Evolutionary conservation across 1,140 invertebrate species (phyloP).

Genomic region (Cardiocondyla obscurior): DNA sequence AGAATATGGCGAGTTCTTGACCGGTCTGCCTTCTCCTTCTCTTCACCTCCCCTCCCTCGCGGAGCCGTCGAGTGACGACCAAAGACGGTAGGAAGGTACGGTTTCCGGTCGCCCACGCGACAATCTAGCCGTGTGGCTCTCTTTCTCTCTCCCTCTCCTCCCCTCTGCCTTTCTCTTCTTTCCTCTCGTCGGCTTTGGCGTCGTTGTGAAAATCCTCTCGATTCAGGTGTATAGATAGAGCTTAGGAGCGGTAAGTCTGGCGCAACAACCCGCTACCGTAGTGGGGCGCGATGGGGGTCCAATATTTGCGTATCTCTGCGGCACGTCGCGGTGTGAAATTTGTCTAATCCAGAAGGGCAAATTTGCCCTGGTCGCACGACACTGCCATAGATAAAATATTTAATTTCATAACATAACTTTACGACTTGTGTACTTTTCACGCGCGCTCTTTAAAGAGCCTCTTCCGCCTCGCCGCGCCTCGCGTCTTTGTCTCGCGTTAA

Average conservation of each 20-base stretch:
- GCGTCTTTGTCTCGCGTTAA: not conserved
- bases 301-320: conserved; percentile 47
- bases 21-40: conserved; percentile 64
- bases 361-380: not conserved
- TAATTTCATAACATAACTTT: not conserved
- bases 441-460: not conserved
- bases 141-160: conserved; percentile 32
- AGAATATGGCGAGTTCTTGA: conserved; percentile 70
- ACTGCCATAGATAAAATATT: not conserved
- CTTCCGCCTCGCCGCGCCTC: not conserved
- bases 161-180: conserved; percentile 6
- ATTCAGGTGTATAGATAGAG: conserved; percentile 74
- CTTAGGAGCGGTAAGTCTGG: conserved; percentile 71
- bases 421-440: conserved; percentile 6
- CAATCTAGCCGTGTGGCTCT: conserved; percentile 75
- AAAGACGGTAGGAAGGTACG: conserved; percentile 83
- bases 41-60: conserved; percentile 52
- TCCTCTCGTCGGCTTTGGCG: conserved; percentile 52
- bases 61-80: conserved; percentile 73
- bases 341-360: not conserved
- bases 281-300: conserved; percentile 50
- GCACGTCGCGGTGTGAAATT: not conserved
- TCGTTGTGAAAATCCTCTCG: conserved; percentile 73
- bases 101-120: conserved; percentile 82
- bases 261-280: conserved; percentile 66